phyloP scores from a whole-genome alignment of 2,113 vertebrate genomes.

The Melanotaenia duboulayi region DNA sequence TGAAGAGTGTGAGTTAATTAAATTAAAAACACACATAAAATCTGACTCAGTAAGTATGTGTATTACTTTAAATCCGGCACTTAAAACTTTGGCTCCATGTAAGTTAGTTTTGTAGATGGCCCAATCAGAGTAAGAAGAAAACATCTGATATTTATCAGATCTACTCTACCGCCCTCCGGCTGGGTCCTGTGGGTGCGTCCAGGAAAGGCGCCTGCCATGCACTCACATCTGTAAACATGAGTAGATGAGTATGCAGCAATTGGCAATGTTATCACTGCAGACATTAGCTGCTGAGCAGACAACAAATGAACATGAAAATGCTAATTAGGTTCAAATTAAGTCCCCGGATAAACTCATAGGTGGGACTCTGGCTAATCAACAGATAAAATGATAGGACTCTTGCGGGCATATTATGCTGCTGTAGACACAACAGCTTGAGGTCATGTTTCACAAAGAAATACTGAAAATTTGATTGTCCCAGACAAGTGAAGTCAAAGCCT shows the following conservation, averaged over 20 bases:
- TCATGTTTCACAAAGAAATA: not conserved
- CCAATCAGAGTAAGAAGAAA: conserved; percentile 24
- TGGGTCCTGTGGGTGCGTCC: conserved; percentile 48
- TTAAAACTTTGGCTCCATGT: not conserved
- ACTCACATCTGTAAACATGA: conserved; percentile 68
- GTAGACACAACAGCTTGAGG: not conserved
- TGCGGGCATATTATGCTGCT: conserved; percentile 2
- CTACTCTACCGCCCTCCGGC: conserved; percentile 21
- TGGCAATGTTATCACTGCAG: conserved; percentile 63
- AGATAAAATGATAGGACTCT: conserved; percentile 14
- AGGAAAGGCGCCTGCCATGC: conserved; percentile 65
- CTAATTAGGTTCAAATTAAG: conserved; percentile 60
- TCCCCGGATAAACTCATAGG: conserved; percentile 24
- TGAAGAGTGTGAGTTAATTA: not conserved
- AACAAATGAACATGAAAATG: conserved; percentile 49
- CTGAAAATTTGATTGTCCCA: not conserved
- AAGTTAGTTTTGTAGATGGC: conserved; percentile 15
- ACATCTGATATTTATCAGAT: conserved; percentile 25
- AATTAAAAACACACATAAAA: not conserved
- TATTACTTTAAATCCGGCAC: not conserved
- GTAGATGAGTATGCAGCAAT: conserved; percentile 65
- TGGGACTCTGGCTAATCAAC: conserved; percentile 35
- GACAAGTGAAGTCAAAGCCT: not conserved
- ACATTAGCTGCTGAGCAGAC: conserved; percentile 59
- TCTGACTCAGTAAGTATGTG: not conserved